These are phyloP conservation scores for Ceramica pisi DNA, from an alignment of 2,888 invertebrate genomes.

Conservation along the genomic window DNA sequence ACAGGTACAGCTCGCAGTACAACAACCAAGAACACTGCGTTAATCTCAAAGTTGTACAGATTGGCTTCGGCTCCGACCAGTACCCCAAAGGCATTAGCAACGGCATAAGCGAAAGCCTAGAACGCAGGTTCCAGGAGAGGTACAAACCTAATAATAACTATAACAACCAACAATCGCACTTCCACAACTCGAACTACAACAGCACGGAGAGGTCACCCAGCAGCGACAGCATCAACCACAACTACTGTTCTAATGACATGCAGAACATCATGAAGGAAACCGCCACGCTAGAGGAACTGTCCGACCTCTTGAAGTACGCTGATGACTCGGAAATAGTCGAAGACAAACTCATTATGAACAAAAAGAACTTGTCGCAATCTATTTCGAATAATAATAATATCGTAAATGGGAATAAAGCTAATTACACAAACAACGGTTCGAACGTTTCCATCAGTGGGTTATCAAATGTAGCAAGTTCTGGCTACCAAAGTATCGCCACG, in stretches of 20 bases:
- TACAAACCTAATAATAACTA: constrained; percentile 87
- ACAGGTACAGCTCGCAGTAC: constrained; percentile 89
- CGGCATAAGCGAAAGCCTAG: constrained; percentile 85
- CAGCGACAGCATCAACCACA: constrained; percentile 87
- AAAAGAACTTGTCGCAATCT: constrained; percentile 85
- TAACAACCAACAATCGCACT: constrained; percentile 81
- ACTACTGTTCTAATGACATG: constrained; percentile 86
- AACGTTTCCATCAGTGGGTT: constrained; percentile 95
- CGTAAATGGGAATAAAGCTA: constrained; percentile 85
- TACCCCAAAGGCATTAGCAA: constrained; percentile 90
- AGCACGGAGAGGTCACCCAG: constrained; percentile 86
- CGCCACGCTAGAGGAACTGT: constrained; percentile 93
- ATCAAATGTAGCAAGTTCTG: constrained; percentile 95
- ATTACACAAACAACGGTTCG: constrained; percentile 92
- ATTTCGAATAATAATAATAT: constrained; percentile 86
- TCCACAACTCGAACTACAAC: constrained; percentile 85
- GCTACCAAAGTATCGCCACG: constrained; percentile 97
- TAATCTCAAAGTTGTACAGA: constrained; percentile 91
- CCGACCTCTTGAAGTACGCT: constrained; percentile 93
- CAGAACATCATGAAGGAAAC: constrained; percentile 89
- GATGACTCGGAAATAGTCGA: constrained; percentile 93
- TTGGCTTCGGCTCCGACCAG: constrained; percentile 91
- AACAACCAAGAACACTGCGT: constrained; percentile 90
- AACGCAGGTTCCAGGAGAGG: constrained; percentile 88
- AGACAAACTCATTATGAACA: constrained; percentile 87